phyloP scores from a whole-genome alignment of 2,888 invertebrate species.

The Keiferia lycopersicella region DNA sequence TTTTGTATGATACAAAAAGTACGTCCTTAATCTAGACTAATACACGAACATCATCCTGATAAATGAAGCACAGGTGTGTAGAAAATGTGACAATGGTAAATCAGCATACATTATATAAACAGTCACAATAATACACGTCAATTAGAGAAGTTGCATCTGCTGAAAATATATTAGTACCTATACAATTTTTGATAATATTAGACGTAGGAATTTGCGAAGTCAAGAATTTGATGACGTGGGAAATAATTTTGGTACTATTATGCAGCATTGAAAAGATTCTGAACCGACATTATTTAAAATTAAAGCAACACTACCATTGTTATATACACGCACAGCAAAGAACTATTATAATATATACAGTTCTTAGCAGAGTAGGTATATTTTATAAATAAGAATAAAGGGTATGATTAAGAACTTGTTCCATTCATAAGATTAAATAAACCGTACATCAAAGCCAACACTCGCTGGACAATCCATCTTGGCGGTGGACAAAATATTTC shows the following conservation, averaged over 20 bases:
- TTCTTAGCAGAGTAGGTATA: background rate
- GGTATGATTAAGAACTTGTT: background rate
- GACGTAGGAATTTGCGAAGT: background rate
- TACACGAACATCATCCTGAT: slow-evolving; percentile 48
- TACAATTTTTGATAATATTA: background rate
- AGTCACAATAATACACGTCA: slow-evolving; percentile 29
- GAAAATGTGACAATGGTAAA: slow-evolving; percentile 40
- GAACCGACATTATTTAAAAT: background rate
- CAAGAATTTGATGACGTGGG: background rate
- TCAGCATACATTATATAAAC: slow-evolving; percentile 26
- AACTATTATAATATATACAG: no score
- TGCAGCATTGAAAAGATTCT: background rate
- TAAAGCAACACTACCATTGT: background rate
- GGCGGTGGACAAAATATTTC: slow-evolving; percentile 10
- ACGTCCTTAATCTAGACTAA: background rate
- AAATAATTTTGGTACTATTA: no score
- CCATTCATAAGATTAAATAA: background rate
- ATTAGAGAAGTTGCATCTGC: slow-evolving; percentile 20
- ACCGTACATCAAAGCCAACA: background rate
- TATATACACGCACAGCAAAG: no score
- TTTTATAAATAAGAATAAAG: background rate
- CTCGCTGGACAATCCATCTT: slow-evolving; percentile 8
- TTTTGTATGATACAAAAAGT: background rate
- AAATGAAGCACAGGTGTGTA: slow-evolving; percentile 62
- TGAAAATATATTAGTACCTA: slow-evolving; percentile 14